Evolutionary conservation across 37 sponge, comb jelly and placozoan genomes (phyloP), one percentile per base, ranked within the genome.

Genomic region (Dysidea cf. avara): DNA sequence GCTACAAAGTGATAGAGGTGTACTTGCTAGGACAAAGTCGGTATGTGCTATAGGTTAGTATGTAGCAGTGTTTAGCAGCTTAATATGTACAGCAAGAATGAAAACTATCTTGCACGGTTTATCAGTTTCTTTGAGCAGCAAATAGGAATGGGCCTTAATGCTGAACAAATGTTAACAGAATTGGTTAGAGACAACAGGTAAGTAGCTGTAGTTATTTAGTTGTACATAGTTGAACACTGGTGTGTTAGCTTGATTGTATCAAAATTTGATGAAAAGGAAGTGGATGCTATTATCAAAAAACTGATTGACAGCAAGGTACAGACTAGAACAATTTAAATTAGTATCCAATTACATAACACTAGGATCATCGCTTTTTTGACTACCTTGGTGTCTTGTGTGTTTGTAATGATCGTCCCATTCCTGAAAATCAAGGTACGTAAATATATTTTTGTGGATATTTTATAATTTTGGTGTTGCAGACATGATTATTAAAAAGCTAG

Each of bases 151-250:
- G 85, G 53, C 4, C 73, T 92, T 28, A 92, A 92, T 72, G 93
- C 93, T 55, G 93, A 92, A 48, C 79, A 80, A 34, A 86, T 87
- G 51, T 70, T 87, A 63, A 80, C 87, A 78, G 87, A 92, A 59
- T 69, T 92, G 63, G 84, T 87, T 7, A 71, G 81, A 33, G 93
- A 87, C 69, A 92, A 92, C 61, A 24, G 53, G 85, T 89, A 39
- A 71, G 72, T 71, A 1, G 64, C 26, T 18, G 1, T 75, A 43
- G 40, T 7, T 11, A 39, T 31, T 43, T 68, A 69, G 52, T 43
- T 43, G 9, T 43, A 43, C 9, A 43, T 43, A 9, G 5, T 43
- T 43, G 7, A 43, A 43, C 46, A 43, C 46, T 43, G 46, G n/a
- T n/a, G n/a, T n/a, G n/a, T n/a, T 53, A 79, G 80, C 16, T 48